These are phyloP conservation scores for Halcyon malimbica DNA, from an alignment of 2,113 vertebrate genomes.

Conservation along the genomic window DNA sequence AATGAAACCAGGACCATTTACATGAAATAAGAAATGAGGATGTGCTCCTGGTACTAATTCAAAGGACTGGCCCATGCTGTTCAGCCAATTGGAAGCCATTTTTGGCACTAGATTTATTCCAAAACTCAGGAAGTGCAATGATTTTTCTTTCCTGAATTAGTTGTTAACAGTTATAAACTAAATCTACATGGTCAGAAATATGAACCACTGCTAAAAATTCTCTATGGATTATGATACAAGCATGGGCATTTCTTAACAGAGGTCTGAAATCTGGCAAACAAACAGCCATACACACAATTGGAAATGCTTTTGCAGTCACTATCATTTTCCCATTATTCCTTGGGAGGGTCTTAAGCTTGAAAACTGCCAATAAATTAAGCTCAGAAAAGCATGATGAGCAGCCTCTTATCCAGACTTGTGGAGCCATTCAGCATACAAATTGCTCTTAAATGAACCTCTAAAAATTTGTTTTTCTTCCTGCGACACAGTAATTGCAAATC, in stretches of 20 bases:
- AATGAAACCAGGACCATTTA: not conserved
- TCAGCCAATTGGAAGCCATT: not conserved
- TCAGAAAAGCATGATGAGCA: not conserved
- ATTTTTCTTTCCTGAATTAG: not conserved
- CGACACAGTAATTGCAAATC: not conserved
- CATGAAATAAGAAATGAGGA: not conserved
- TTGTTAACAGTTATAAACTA: not conserved
- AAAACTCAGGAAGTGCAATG: not conserved
- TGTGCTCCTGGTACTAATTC: not conserved
- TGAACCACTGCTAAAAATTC: not conserved
- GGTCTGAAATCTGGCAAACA: not conserved
- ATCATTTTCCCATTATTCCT: not conserved
- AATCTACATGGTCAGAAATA: not conserved
- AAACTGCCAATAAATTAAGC: not conserved
- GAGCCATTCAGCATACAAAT: not conserved
- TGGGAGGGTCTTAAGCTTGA: not conserved
- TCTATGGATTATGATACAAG: not conserved
- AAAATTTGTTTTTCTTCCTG: not conserved
- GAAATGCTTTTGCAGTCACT: not conserved
- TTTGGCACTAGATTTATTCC: not conserved
- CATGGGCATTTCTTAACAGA: not conserved
- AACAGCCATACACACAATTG: not conserved
- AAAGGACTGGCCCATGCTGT: not conserved
- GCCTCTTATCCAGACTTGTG: not conserved
- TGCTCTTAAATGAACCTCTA: not conserved